Percentiles rank a stretch among this genome's conserved stretches.
phyloP scores from a whole-genome alignment of 2,888 invertebrate species.

The Tetropium fuscum region DNA sequence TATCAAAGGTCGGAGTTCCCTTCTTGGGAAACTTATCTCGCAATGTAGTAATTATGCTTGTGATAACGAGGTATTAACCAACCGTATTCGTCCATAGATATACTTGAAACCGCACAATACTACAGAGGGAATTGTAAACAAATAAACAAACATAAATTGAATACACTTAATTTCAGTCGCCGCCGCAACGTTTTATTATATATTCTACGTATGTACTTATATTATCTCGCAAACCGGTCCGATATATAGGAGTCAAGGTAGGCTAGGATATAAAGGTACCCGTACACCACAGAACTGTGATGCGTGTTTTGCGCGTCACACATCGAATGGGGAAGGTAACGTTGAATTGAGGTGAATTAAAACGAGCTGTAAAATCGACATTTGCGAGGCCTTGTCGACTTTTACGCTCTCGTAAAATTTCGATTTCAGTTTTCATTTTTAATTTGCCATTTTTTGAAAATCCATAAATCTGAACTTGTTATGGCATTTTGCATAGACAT shows the following conservation, averaged over 20 bases:
- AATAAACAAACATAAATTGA: slow-evolving; percentile 4
- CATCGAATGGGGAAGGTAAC: no score
- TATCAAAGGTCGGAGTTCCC: slow-evolving; percentile 5
- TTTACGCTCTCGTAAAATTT: no score
- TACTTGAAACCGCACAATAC: background rate
- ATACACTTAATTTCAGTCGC: background rate
- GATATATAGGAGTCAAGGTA: background rate
- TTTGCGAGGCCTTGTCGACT: no score
- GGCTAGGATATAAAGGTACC: background rate
- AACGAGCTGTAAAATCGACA: no score
- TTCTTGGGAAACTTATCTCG: background rate
- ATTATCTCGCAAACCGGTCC: background rate
- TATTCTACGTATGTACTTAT: no score
- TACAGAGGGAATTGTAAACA: background rate
- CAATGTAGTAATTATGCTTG: background rate
- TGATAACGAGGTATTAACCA: background rate
- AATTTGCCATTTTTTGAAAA: no score
- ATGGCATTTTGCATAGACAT: no score
- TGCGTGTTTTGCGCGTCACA: background rate
- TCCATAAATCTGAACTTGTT: no score
- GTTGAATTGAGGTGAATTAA: no score
- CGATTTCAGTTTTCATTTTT: background rate
- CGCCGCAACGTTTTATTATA: background rate
- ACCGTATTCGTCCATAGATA: background rate
- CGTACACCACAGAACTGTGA: background rate